Evolutionary conservation across 2,888 invertebrate species (phyloP), one percentile per base, ranked within the genome.

Genomic region (Perdita meconis): DNA sequence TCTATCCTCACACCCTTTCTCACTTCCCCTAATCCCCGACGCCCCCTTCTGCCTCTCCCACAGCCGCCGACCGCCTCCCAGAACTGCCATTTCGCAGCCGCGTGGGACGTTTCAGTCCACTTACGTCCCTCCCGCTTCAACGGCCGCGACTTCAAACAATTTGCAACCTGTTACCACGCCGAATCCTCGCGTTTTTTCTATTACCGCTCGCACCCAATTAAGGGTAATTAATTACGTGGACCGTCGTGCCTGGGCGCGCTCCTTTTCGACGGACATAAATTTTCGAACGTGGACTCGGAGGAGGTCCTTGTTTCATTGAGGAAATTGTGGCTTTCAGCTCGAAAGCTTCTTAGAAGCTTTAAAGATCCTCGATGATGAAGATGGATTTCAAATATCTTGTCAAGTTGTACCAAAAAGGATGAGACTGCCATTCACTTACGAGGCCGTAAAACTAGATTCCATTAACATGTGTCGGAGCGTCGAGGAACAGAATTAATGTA

Each of bases 91-190:
- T 85, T 82, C 72, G 69, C 77, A 81, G 76, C 75, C 81, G 82
- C 79, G 83, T 86, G 83, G 80, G 84, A 85, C 79, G 82, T 74
- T 83, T 73, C 79, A 68, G 80, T 71, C 74, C 81, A 80, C 78
- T 80, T 70, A 78, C 83, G 74, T 74, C 82, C 80, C 78, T n/a
- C 69, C 42, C 66, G 42, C 30, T 44, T 53, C 61, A 13, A 65
- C 47, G 19, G 56, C 51, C 61, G 77, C 61, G 74, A 78, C 63
- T 75, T 80, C 66, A 64, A 81, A 78, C 81, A 76, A 78, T 78
- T 72, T 72, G 72, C 78, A 79, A 79, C 78, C 78, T 79, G 78
- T 79, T 79, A 79, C 71, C 66, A 34, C 38, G 44, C 44, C 30
- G 53, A 65, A 55, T n/a, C 66, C 50, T 78, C 53, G 34, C 22